Conservation (phyloP, 1,140 invertebrate genomes). For the Zophobas atratus region DNA sequence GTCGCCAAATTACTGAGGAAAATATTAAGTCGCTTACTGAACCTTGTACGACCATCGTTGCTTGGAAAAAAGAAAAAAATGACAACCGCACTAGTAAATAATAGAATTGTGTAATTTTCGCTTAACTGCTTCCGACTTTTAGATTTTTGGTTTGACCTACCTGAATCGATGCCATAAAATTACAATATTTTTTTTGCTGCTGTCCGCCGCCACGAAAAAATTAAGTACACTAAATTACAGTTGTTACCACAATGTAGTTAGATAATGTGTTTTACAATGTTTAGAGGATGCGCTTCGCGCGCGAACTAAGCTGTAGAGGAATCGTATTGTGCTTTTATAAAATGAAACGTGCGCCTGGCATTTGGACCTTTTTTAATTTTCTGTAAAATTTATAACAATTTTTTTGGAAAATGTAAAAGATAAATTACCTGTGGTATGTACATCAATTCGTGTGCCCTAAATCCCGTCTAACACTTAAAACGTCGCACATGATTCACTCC, state of each 20-base stretch:
- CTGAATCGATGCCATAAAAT: constrained; percentile 21
- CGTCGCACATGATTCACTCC: no score
- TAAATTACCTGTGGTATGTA: no score
- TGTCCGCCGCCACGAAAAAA: background rate
- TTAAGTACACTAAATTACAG: constrained; percentile 17
- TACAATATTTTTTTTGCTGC: background rate
- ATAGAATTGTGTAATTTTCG: background rate
- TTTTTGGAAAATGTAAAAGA: background rate
- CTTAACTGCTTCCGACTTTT: background rate
- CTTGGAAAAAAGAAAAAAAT: no score
- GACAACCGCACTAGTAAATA: background rate
- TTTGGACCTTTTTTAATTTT: constrained; percentile 4
- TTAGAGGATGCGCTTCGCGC: constrained; percentile 45
- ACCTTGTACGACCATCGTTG: no score
- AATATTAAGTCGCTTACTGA: background rate
- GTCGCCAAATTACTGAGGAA: background rate
- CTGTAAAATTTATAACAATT: background rate
- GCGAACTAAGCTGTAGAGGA: constrained; percentile 39
- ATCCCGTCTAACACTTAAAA: no score
- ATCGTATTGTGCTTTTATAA: constrained; percentile 43
- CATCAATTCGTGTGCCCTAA: no score
- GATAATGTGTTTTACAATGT: constrained; percentile 15
- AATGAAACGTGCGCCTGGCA: constrained; percentile 45
- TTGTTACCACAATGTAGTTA: constrained; percentile 9
- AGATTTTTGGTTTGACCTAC: background rate